Evolutionary conservation across 2,113 vertebrate species (phyloP).

Genomic region (Phasianus colchicus): DNA sequence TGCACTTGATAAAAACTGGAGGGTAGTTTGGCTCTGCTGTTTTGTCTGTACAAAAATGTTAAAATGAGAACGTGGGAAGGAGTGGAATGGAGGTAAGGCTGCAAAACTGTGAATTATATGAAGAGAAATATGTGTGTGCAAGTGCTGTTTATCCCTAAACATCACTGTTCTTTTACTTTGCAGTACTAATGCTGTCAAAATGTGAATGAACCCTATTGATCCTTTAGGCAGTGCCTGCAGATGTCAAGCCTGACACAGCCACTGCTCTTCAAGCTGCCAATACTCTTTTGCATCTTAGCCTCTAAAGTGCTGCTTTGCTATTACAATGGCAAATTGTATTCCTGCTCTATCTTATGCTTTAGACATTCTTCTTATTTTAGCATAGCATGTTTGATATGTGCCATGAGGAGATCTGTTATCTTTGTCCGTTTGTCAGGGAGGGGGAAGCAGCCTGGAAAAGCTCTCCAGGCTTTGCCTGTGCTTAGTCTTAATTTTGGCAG

Average conservation of each 20-base stretch:
- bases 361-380: background rate
- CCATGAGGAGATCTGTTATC: background rate
- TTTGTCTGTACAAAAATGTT: background rate
- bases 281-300: rapidly evolving
- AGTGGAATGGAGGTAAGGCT: background rate
- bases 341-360: background rate
- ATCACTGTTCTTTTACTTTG: background rate
- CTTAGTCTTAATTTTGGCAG: background rate
- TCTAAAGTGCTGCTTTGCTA: background rate
- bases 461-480: background rate
- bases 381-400: background rate
- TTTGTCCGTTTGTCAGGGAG: rapidly evolving
- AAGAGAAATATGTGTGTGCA: background rate
- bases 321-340: background rate
- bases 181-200: background rate
- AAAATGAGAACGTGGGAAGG: background rate
- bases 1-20: too few relatives aligned
- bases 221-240: background rate
- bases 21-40: background rate
- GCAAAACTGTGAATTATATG: background rate
- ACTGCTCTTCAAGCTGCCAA: background rate
- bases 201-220: background rate
- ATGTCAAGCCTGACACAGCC: background rate
- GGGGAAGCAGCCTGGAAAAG: background rate
- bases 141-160: background rate